Base-by-base conservation (phyloP, 2,797 vertebrate species). In the Onychomys arenicola region DNA sequence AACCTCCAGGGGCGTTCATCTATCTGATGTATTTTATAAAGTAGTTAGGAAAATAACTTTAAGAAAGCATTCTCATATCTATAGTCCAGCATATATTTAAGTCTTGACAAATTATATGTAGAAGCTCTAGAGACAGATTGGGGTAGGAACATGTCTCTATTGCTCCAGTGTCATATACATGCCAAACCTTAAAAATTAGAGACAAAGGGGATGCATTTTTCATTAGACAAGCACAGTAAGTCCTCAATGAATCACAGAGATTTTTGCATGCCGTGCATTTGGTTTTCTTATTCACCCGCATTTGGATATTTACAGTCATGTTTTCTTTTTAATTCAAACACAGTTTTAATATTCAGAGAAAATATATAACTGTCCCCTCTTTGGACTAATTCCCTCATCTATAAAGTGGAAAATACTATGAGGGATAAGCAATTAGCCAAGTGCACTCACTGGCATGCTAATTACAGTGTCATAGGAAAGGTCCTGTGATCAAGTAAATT, bases 291-390 rank as follows among this genome's bases (percentile, higher is more conserved):
- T 95, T 89, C 73, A 49, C 59, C 3, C 49, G 17, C 87, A 59
- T 87, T 96, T 94, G n/a, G 19, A 59, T 91, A 96, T 92, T 96
- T 92, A 89, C 23, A 89, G 34, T 25, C 57, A 40, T 75, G 34
- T 82, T 86, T 95, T 92, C 59, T 90, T 93, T 63, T 16, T 78
- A 86, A 95, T 86, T 95, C 52, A 89, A 91, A 94, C 5, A 49
- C 87, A 91, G 19, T 43, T 75, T 82, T 96, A 92, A 88, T 29
- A 78, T 82, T 97, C 93, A 84, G 21, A 69, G 7, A 80, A 94
- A 92, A 76, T 63, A 92, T 71, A 76, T 85, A 89, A 78, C 61
- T 73, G 65, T 6, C 25, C 49, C 85, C 29, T 81, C 34, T 93
- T 86, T 96, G 96, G 55, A 77, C 16, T 63, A 85, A 23, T 96